Evolutionary conservation across 2,113 vertebrate species (phyloP).

Genomic region (Nipponia nippon): DNA sequence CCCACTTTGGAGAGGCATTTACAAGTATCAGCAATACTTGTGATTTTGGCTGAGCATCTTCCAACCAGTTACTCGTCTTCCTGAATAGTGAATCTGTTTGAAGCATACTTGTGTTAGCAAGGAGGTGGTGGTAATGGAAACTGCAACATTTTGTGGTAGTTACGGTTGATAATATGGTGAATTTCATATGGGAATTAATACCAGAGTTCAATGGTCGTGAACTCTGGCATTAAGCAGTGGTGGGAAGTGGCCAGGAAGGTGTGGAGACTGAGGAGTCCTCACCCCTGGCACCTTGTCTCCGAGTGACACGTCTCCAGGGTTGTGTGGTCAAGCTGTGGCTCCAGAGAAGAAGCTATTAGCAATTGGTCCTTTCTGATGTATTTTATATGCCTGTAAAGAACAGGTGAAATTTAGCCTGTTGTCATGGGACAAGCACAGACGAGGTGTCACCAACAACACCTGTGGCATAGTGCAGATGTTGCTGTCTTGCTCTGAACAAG

Average conservation of each 20-base stretch:
- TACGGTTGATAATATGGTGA: not conserved
- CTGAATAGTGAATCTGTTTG: not conserved
- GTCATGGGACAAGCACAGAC: rapidly evolving
- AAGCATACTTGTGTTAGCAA: not conserved
- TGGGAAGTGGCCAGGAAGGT: not conserved
- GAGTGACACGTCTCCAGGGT: rapidly evolving
- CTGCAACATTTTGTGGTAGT: rapidly evolving
- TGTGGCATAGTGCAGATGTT: not conserved
- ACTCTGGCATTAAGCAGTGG: not conserved
- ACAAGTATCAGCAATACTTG: not conserved
- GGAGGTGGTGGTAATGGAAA: not conserved
- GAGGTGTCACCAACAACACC: not conserved
- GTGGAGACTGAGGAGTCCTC: not conserved
- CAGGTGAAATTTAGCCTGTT: too few relatives aligned
- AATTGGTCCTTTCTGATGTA: rapidly evolving
- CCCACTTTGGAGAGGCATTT: not conserved
- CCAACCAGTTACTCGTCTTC: rapidly evolving
- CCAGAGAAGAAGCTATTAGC: not conserved
- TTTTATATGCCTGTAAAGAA: not conserved
- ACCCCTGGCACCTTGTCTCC: not conserved
- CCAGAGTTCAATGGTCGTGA: not conserved
- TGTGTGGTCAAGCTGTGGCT: not conserved
- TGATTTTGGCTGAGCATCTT: not conserved
- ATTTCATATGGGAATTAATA: not conserved
- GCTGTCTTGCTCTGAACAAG: rapidly evolving